Evolutionary conservation across 2,888 invertebrate species (phyloP).

Genomic region (Hemistola chrysoprasaria): DNA sequence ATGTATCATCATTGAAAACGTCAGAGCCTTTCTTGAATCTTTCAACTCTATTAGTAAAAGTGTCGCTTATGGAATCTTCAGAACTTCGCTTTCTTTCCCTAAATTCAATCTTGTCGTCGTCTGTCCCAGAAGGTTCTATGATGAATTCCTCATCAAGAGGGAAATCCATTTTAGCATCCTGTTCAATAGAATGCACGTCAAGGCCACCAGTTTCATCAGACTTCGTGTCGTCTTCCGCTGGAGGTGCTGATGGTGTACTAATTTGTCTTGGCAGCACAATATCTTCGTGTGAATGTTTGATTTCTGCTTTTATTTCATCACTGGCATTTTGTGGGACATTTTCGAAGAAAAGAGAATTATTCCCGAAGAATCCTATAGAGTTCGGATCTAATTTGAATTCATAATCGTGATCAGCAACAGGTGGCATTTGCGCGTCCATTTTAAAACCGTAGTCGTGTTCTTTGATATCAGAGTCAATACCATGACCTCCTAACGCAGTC

Average conservation of each 20-base stretch:
- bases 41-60: conserved; percentile 68
- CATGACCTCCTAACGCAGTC: conserved; percentile 10
- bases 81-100: conserved; percentile 44
- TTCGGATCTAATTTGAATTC: conserved; percentile 43
- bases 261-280: conserved; percentile 43
- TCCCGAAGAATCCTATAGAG: conserved; percentile 48
- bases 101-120: conserved; percentile 65
- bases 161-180: conserved; percentile 71
- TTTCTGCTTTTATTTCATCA: conserved; percentile 64
- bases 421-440: conserved; percentile 1
- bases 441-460: conserved; percentile 1
- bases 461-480: conserved; percentile 4
- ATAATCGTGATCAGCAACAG: conserved; percentile 38
- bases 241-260: conserved; percentile 58
- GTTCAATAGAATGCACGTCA: conserved; percentile 71
- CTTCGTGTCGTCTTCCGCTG: conserved; percentile 58
- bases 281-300: conserved; percentile 53
- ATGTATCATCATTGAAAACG: conserved; percentile 2
- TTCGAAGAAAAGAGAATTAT: conserved; percentile 51
- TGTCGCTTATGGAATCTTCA: conserved; percentile 51
- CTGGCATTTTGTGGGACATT: conserved; percentile 56
- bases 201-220: conserved; percentile 61
- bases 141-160: conserved; percentile 65
- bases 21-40: conserved; percentile 50
- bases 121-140: conserved; percentile 66